Evolutionary conservation across 2,797 vertebrate genomes (phyloP).

Genomic region (Kryptopterus vitreolus): DNA sequence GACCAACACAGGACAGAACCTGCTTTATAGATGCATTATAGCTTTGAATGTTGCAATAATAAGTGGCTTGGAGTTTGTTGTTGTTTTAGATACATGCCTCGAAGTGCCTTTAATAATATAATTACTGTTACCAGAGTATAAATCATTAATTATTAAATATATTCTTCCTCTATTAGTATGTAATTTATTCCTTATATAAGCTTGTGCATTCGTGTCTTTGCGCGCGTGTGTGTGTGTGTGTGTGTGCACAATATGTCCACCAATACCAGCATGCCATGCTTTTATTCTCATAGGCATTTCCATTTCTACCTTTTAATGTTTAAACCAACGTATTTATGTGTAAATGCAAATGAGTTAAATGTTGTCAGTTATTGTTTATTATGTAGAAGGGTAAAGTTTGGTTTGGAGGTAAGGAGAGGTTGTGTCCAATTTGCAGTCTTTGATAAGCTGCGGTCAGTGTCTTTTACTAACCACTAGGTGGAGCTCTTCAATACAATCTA

Average conservation of each 20-base stretch:
- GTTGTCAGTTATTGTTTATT: neutral
- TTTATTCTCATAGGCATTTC: neutral
- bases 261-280: neutral
- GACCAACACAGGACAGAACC: neutral
- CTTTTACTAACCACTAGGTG: conserved; percentile 18
- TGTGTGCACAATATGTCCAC: neutral
- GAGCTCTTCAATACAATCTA: neutral
- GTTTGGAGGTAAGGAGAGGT: neutral
- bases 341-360: too few relatives aligned
- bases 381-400: too few relatives aligned
- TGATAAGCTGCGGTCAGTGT: neutral
- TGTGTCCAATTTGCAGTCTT: neutral
- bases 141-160: too few relatives aligned
- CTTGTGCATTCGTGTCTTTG: neutral
- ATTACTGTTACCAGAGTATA: too few relatives aligned
- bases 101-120: too few relatives aligned
- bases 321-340: too few relatives aligned
- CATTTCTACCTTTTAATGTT: neutral
- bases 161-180: too few relatives aligned
- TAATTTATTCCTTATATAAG: too few relatives aligned
- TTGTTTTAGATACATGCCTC: too few relatives aligned
- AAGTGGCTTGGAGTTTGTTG: neutral
- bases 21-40: neutral
- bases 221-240: neutral
- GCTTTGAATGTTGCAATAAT: neutral